Evolutionary conservation across 2,797 vertebrate genomes (phyloP), one percentile per base, ranked within the genome.

Genomic region (Apogon talboti): DNA sequence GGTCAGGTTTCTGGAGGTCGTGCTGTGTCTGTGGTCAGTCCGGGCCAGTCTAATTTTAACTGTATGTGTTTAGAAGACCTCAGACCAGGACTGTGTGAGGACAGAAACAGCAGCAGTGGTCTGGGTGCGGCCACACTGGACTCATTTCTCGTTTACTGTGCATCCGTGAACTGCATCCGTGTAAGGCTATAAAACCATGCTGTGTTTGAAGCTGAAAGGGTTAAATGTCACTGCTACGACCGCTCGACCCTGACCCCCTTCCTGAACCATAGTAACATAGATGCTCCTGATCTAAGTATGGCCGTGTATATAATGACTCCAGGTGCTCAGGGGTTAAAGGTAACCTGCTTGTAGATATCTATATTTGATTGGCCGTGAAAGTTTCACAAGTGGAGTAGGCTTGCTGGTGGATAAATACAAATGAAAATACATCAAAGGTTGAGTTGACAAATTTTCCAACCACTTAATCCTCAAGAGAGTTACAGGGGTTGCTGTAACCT

Each of bases 1-100:
- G 24, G 45, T 63, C 58, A 33, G 60, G n/a, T 74, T 74, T 74
- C 72, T 75, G 63, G 57, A 88, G 79, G 66, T 70, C 80, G 66
- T 53, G 21, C 57, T 51, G 72, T 28, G 76, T 69, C 83, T 82
- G 82, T 70, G 86, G 89, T 81, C 76, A 49, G 72, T 59, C 57
- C 57, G 77, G 64, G 77, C 41, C 40, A 0, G 51, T 48, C 84
- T 88, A 87, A 86, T 88, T 87, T 80, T 89, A 88, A 69, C 81
- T 38, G 35, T 28, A 14, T 82, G 86, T 83, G 71, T 91, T 86
- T 82, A 62, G 81, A 71, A 81, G 80, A 76, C 74, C 82, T 89
- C 78, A 78, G 59, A 66, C 49, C 56, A 28, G 54, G 35, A 51
- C 72, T 19, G 68, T 56, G 70, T 67, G 67, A 74, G 56, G 74